Percentiles rank a stretch among this genome's conserved stretches.
Conservation (phyloP, 2,797 vertebrate genomes). For the Poecile montanus region DNA sequence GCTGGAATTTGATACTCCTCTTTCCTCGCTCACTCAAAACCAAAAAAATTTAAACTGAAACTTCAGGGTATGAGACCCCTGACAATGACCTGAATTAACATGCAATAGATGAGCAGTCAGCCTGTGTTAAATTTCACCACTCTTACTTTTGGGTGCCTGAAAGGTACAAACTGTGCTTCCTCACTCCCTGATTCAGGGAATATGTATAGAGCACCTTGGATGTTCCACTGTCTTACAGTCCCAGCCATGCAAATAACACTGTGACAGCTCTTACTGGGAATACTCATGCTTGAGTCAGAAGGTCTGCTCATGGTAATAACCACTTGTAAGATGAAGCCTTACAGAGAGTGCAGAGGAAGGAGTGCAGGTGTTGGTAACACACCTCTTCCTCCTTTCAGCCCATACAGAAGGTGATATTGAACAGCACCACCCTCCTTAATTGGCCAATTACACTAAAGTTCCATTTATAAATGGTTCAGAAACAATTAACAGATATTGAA, state of each 20-base stretch:
- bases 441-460: neutral
- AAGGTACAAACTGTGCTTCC: neutral
- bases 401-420: neutral
- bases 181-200: neutral
- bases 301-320: neutral
- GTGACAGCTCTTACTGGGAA: neutral
- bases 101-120: neutral
- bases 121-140: neutral
- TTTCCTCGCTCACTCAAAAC: neutral
- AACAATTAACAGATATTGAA: slow-evolving; percentile 14
- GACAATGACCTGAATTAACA: neutral
- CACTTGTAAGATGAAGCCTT: neutral
- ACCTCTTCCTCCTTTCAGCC: neutral
- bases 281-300: neutral
- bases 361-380: neutral
- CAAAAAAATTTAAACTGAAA: neutral
- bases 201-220: neutral
- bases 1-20: slow-evolving; percentile 17
- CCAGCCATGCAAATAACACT: neutral
- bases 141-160: neutral
- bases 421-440: neutral
- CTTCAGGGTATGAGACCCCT: neutral
- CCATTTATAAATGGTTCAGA: slow-evolving; percentile 36
- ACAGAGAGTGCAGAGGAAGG: neutral
- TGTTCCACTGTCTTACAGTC: neutral